phyloP scores from a whole-genome alignment of 1,140 invertebrate species.

The Ctenoplectra terminalis region DNA sequence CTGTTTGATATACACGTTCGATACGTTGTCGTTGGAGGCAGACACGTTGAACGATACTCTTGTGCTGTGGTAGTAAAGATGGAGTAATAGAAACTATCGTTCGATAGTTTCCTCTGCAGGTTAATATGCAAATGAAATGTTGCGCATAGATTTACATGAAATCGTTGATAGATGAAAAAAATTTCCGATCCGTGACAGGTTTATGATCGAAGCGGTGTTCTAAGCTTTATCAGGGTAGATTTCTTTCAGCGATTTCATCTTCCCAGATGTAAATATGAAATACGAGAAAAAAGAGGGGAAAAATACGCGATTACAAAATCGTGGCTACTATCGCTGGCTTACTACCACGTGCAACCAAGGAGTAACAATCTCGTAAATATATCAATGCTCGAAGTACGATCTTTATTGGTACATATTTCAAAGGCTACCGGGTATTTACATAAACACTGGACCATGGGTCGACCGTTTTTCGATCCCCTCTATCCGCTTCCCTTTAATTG shows the following conservation, averaged over 20 bases:
- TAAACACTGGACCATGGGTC: background rate
- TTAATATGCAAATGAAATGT: slow-evolving; percentile 8
- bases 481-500: background rate
- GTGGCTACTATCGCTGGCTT: background rate
- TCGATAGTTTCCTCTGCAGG: background rate
- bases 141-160: background rate
- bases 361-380: slow-evolving; percentile 2
- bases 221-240: background rate
- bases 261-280: background rate
- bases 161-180: background rate
- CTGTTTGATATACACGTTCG: background rate
- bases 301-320: background rate
- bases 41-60: background rate
- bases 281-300: too few relatives aligned
- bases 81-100: background rate
- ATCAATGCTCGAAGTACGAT: background rate
- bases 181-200: background rate
- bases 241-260: background rate
- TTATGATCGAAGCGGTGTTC: background rate
- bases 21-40: too few relatives aligned
- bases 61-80: background rate
- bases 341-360: background rate
- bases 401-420: background rate
- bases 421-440: background rate
- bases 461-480: background rate